Evolutionary conservation across 35 echinoderm and acorn worm species (phyloP).

Genomic region (Amphiura filiformis): DNA sequence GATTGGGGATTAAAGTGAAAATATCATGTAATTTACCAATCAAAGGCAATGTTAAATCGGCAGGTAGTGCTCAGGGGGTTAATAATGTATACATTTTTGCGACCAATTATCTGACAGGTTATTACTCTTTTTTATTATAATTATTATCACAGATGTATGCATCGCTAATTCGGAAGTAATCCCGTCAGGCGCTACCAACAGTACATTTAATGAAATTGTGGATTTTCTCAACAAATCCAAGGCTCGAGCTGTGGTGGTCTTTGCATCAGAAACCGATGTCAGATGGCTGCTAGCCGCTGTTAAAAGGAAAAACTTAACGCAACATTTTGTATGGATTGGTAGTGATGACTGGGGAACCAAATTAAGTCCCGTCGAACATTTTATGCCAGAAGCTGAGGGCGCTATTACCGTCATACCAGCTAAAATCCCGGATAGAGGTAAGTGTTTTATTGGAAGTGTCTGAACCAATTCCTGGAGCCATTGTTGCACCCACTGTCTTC

Average conservation of each 20-base stretch:
- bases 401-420: conserved; percentile 84
- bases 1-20: too few species aligned
- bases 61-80: neutral
- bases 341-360: conserved; percentile 98
- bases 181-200: conserved; percentile 52
- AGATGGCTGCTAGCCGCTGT: conserved; percentile 68
- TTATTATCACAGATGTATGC: neutral
- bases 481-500: too few species aligned
- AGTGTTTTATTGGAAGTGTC: neutral
- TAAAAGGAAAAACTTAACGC: conserved; percentile 43
- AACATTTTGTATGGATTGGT: conserved; percentile 84
- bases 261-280: conserved; percentile 82
- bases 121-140: neutral
- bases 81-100: too few species aligned
- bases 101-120: too few species aligned
- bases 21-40: too few species aligned
- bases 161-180: conserved; percentile 30
- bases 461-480: too few species aligned
- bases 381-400: conserved; percentile 65
- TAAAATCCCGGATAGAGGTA: conserved; percentile 70
- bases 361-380: conserved; percentile 63
- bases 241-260: conserved; percentile 69
- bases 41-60: too few species aligned
- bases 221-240: conserved; percentile 46
- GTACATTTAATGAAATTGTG: conserved; percentile 70